A percentile compares a stretch with the other conserved stretches of the same genome.
These are phyloP conservation scores for Belonocnema kinseyi DNA, from an alignment of 1,140 invertebrate genomes.

Conservation along the genomic window DNA sequence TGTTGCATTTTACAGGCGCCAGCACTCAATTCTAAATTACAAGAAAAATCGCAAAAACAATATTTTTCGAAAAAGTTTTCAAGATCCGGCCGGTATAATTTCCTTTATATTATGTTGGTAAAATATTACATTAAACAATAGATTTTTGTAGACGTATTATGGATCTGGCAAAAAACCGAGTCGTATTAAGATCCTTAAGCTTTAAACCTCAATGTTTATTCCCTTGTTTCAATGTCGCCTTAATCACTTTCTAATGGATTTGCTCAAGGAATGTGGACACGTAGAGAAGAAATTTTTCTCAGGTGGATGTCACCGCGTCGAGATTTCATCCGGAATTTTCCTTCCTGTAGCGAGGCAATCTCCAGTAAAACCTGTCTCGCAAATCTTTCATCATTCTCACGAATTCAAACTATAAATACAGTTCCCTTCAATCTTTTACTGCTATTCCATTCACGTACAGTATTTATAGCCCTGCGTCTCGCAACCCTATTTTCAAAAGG, in stretches of 20 bases:
- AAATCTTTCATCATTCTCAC: conserved; percentile 24
- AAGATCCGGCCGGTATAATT: too few species aligned
- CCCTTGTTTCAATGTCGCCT: background rate
- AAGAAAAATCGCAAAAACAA: too few species aligned
- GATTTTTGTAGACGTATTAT: too few species aligned
- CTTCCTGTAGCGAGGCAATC: background rate
- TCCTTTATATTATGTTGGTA: too few species aligned
- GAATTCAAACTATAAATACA: conserved; percentile 16
- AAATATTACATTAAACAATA: too few species aligned
- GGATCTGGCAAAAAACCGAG: too few species aligned
- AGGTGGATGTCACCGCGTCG: background rate
- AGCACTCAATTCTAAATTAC: too few species aligned
- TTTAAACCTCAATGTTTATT: background rate
- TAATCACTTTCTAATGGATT: background rate
- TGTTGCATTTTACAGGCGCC: too few species aligned
- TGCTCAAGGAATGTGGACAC: background rate
- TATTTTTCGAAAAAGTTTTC: too few species aligned
- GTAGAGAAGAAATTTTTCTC: background rate
- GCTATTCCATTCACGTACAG: conserved; percentile 43
- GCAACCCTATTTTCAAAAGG: conserved; percentile 31
- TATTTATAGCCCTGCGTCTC: conserved; percentile 51
- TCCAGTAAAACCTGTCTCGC: conserved; percentile 2
- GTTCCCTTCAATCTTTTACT: conserved; percentile 21
- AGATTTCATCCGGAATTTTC: conserved; percentile 1
- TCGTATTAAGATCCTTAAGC: background rate